These are phyloP conservation scores for Cygnus atratus DNA, from an alignment of 2,113 vertebrate genomes.

Conservation along the genomic window DNA sequence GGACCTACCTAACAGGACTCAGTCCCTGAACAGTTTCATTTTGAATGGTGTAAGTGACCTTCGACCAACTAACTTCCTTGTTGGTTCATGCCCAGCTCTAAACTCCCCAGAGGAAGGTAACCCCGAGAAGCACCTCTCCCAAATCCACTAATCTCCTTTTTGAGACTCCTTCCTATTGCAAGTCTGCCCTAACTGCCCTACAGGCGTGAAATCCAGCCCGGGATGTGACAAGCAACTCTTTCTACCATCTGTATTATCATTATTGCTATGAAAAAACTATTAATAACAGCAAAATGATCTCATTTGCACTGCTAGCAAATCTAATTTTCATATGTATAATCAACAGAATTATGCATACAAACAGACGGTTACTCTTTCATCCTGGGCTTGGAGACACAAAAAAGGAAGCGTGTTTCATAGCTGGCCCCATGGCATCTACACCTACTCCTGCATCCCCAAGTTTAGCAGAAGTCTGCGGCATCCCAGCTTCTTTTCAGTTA, in stretches of 20 bases:
- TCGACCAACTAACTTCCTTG: neutral
- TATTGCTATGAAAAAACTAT: neutral
- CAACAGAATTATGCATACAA: neutral
- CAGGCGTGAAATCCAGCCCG: neutral
- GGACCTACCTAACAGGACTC: neutral
- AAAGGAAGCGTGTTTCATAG: neutral
- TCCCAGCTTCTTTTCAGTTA: neutral
- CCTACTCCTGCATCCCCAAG: neutral
- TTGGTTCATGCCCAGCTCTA: neutral
- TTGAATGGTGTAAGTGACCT: neutral
- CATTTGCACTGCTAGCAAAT: neutral
- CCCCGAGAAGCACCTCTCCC: neutral
- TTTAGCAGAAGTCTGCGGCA: neutral
- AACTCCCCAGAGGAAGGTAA: neutral
- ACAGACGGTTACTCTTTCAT: neutral
- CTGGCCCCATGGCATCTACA: neutral
- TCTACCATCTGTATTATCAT: neutral
- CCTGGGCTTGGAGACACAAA: neutral
- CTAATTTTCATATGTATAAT: neutral
- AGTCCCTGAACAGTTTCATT: neutral
- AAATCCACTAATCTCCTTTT: neutral
- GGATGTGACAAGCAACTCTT: neutral
- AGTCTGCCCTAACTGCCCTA: neutral
- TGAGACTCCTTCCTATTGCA: neutral
- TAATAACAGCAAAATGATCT: neutral